Evolutionary conservation across 2,888 invertebrate species (phyloP), one percentile per base, ranked within the genome.

Genomic region (Trichacis sp.): DNA sequence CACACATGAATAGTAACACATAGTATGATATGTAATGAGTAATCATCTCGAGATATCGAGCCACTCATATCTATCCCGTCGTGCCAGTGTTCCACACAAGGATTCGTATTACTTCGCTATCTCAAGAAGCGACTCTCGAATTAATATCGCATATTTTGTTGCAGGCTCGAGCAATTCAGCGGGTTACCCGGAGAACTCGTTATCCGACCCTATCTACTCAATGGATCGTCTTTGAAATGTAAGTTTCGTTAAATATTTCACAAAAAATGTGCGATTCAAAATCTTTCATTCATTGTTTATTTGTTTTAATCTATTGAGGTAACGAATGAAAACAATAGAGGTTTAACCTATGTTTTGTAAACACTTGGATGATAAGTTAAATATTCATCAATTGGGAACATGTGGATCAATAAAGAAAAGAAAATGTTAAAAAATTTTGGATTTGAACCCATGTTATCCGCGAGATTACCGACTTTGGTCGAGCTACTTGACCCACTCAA

Each of bases 101-200:
- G 61, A 64, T 64, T 64, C 61, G 60, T 62, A 68, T 68, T 64
- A 64, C 54, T 56, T 48, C 45, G 55, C 48, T 40, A 36, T 48
- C 43, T 55, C 59, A 53, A 57, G 54, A 51, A 51, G 45, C 46
- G 19, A 49, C 53, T 50, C 57, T 50, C 53, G 63, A 62, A 63
- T 65, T 69, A 69, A 69, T 65, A 60, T 65, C 60, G 48, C 65
- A 63, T 69, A 69, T 67, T 69, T 69, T 64, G 67, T 67, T 69
- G 58, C 67, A 69, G 66, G 53, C 58, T 53, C 56, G 64, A 24
- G 49, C 60, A 50, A 64, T 64, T 58, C 53, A 30, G 55, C 64
- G 60, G 65, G 59, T 67, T 60, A 54, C 52, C 57, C 56, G 59
- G 51, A 50, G 55, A 68, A 70, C 70, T 64, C 57, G 70, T 70